Evolutionary conservation across 2,113 vertebrate genomes (phyloP).

Genomic region (Hemiscyllium ocellatum): DNA sequence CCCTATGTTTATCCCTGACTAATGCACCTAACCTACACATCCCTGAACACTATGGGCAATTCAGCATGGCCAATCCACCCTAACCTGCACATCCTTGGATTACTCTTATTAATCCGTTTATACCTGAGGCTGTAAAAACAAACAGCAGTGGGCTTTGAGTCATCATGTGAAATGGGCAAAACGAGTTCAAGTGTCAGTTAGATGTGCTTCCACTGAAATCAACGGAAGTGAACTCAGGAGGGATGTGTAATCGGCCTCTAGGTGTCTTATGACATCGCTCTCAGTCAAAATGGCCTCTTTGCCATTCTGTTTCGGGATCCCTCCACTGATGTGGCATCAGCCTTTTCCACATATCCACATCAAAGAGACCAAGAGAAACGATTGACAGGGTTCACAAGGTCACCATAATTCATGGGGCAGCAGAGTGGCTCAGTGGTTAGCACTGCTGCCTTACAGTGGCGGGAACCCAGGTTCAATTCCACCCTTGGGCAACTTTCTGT

Average conservation of each 20-base stretch:
- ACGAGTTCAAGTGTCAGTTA: not conserved
- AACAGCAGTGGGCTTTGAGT: not conserved
- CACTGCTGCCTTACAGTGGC: no score
- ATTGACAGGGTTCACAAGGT: not conserved
- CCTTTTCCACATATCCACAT: not conserved
- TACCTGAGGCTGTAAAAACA: not conserved
- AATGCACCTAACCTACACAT: no score
- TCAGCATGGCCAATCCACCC: no score
- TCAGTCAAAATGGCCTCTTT: not conserved
- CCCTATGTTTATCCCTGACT: no score
- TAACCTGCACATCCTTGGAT: no score
- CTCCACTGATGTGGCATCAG: not conserved
- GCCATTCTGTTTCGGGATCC: not conserved
- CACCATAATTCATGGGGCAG: no score
- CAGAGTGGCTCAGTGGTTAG: no score
- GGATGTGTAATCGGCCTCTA: not conserved
- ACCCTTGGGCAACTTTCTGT: no score
- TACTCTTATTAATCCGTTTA: not conserved
- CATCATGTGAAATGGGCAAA: not conserved
- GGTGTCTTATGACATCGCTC: not conserved
- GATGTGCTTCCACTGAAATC: not conserved
- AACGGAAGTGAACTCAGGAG: not conserved
- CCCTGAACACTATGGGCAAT: no score
- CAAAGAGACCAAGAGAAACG: not conserved
- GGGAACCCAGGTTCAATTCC: no score